phyloP scores from a whole-genome alignment of 2,888 invertebrate genomes.

The Oscheius sp. region DNA sequence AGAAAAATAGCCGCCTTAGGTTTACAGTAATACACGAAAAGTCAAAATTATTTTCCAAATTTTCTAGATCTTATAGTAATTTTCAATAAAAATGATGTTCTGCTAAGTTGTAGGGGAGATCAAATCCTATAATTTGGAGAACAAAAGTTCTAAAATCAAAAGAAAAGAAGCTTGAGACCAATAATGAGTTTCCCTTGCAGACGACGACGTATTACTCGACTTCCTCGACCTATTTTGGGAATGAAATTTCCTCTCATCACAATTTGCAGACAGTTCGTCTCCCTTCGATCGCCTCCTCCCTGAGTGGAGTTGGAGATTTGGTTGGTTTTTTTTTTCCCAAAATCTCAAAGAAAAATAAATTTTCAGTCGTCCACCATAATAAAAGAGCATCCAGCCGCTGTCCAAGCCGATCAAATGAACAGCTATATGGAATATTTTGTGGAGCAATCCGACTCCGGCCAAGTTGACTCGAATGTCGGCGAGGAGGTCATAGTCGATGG shows the following conservation, averaged over 20 bases:
- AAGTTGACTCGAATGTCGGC: not conserved
- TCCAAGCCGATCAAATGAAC: constrained; percentile 41
- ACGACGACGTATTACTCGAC: constrained; percentile 31
- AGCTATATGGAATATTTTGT: constrained; percentile 34
- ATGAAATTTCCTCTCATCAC: not conserved
- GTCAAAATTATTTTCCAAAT: not conserved
- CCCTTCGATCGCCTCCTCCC: constrained; percentile 3
- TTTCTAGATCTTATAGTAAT: too few species aligned
- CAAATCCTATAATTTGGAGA: too few species aligned
- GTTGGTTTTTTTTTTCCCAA: not conserved
- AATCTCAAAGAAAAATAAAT: not conserved
- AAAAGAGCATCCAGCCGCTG: constrained; percentile 39
- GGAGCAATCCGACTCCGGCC: not conserved
- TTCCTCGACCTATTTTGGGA: constrained; percentile 8
- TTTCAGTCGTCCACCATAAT: constrained; percentile 21
- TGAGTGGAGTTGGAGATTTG: constrained; percentile 6
- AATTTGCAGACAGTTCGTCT: constrained; percentile 18
- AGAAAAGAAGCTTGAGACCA: not conserved
- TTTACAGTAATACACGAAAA: too few species aligned
- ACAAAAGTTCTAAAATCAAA: not conserved
- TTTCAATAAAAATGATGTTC: too few species aligned
- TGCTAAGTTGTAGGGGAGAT: too few species aligned
- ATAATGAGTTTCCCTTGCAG: constrained; percentile 16
- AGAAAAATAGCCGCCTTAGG: too few species aligned
- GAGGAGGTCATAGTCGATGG: constrained; percentile 30